These are phyloP conservation scores for Ooceraea biroi DNA, from an alignment of 1,140 invertebrate species.

Conservation along the genomic window DNA sequence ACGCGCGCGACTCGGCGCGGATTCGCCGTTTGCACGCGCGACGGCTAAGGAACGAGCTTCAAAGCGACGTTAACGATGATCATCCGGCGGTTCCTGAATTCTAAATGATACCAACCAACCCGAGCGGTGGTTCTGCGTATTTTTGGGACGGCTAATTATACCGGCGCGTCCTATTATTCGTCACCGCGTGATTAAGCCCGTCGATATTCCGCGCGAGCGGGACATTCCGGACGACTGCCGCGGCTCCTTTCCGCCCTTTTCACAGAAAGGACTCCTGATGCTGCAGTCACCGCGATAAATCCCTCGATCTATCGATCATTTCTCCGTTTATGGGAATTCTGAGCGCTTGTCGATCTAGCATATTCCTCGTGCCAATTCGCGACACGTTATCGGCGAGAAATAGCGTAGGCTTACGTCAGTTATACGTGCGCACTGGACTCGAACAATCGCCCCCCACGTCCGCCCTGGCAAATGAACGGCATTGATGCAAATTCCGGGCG, in stretches of 20 bases:
- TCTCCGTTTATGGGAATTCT: not conserved
- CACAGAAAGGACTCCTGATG: too few species aligned
- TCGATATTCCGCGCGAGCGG: conserved; percentile 21
- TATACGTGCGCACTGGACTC: not conserved
- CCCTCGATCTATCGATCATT: not conserved
- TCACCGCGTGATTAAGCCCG: conserved; percentile 30
- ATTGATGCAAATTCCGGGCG: conserved; percentile 15
- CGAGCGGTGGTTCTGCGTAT: not conserved
- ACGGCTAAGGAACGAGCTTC: not conserved
- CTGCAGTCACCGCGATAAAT: too few species aligned
- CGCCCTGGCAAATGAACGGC: conserved; percentile 1
- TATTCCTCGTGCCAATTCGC: not conserved
- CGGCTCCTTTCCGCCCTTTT: not conserved
- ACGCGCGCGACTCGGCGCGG: conserved; percentile 26
- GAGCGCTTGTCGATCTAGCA: not conserved
- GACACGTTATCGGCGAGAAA: not conserved
- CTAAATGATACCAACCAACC: conserved; percentile 53
- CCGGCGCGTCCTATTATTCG: conserved; percentile 10
- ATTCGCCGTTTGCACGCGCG: conserved; percentile 36
- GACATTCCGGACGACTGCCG: not conserved
- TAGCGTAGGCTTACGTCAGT: not conserved
- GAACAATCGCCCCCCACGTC: not conserved
- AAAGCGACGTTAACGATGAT: conserved; percentile 71
- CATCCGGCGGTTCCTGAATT: conserved; percentile 54
- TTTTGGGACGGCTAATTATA: conserved; percentile 54